Evolutionary conservation across 1,140 invertebrate genomes (phyloP), one percentile per base, ranked within the genome.

Genomic region (Halyomorpha halys): DNA sequence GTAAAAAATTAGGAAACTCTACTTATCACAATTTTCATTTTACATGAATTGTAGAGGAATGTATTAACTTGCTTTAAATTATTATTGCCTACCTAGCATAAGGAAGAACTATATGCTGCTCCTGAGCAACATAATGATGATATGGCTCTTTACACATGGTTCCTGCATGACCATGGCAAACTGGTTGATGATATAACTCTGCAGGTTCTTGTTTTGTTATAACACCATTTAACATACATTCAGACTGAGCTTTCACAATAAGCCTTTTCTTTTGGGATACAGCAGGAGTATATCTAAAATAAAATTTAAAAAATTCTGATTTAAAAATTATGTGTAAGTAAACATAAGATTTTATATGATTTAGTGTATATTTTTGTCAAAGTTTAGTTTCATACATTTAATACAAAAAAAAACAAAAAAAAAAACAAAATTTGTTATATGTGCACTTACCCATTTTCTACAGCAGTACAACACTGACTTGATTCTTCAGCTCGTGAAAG

Each of bases 201-300:
- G 64, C 61, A 67, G 76, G 76, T 69, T 79, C 77, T 69, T 78
- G 76, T 68, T 79, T 80, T 2, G 77, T 79, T 23, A 78, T 75
- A 30, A 69, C 68, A 2, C 67, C 63, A 45, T 70, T 69, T 13
- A 82, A 71, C 76, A 83, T 83, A 70, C 87, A 90, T 72, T 92
- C 90, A 39, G 86, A 89, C 74, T 94, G 91, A 16, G 89, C 89
- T 75, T 87, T 88, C 19, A 90, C 89, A 68, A 94, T 74, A 51
- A 94, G 77, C 47, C 91, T 82, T 74, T 94, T 94, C 80, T 94
- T 94, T 75, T 90, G 87, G 15, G 90, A 87, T 69, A 56, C 53
- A 23, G 19, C 53, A 56, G 53, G 53, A 5, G 79, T 74, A 68
- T 78, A 79, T 67, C 74, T 77, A 59, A 13, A 61, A 61, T 27